These are phyloP conservation scores for Liasis olivaceus DNA, from an alignment of 2,797 vertebrate species.

Conservation along the genomic window DNA sequence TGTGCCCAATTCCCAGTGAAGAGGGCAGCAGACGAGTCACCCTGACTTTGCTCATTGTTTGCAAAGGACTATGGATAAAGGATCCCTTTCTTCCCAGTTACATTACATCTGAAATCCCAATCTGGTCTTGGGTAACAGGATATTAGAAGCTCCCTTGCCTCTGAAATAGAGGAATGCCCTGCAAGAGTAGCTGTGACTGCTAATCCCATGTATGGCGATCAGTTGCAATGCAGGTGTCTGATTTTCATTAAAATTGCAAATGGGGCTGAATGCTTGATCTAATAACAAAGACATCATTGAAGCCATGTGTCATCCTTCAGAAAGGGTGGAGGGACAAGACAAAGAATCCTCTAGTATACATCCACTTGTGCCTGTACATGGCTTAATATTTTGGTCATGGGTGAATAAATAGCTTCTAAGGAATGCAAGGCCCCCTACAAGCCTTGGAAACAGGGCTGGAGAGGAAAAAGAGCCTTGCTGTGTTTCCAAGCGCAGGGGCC, in stretches of 20 bases:
- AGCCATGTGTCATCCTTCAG: slow-evolving; percentile 72
- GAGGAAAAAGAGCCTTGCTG: slow-evolving; percentile 37
- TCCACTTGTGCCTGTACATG: slow-evolving; percentile 61
- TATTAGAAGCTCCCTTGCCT: slow-evolving; percentile 68
- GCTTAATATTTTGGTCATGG: slow-evolving; percentile 68
- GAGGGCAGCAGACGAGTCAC: slow-evolving; percentile 71
- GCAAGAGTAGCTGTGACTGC: slow-evolving; percentile 62
- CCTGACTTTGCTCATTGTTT: slow-evolving; percentile 71
- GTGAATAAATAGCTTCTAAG: slow-evolving; percentile 72
- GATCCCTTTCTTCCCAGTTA: slow-evolving; percentile 74
- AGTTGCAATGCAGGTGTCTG: slow-evolving; percentile 88
- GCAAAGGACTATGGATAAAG: slow-evolving; percentile 82
- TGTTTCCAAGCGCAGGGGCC: background rate
- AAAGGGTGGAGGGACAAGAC: slow-evolving; percentile 61
- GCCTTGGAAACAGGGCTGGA: slow-evolving; percentile 49
- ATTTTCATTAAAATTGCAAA: slow-evolving; percentile 96
- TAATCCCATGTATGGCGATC: slow-evolving; percentile 79
- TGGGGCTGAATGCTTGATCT: slow-evolving; percentile 82
- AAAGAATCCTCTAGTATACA: slow-evolving; percentile 67
- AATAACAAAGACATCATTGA: slow-evolving; percentile 83
- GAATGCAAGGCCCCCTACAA: slow-evolving; percentile 56
- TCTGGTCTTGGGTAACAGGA: slow-evolving; percentile 79
- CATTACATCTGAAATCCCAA: slow-evolving; percentile 82
- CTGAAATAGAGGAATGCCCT: slow-evolving; percentile 69
- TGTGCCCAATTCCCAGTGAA: slow-evolving; percentile 65